Conservation (phyloP, 2,797 vertebrate genomes). For the Phataginus tricuspis region DNA sequence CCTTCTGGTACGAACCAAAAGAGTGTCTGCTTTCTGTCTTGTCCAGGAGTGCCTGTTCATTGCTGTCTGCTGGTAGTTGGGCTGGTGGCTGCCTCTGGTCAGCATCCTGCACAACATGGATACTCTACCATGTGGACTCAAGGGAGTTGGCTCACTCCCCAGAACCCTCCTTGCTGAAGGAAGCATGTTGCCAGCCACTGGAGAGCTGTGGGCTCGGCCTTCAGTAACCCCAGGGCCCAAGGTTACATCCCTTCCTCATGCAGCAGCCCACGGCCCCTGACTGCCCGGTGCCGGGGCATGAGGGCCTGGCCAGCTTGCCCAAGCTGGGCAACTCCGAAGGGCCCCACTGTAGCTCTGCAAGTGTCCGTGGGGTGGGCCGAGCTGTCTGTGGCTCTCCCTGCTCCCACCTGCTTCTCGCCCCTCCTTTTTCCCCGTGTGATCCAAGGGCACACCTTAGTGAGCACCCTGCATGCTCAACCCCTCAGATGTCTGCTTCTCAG, state of each 20-base stretch:
- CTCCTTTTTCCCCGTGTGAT: background rate
- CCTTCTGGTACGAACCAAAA: background rate
- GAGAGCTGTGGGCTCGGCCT: too few species aligned
- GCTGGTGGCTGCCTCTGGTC: background rate
- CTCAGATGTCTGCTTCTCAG: background rate
- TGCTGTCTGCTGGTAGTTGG: background rate
- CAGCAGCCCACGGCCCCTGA: background rate
- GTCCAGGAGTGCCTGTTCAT: background rate
- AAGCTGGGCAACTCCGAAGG: background rate
- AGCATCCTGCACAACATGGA: fast-evolving
- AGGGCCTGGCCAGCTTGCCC: background rate
- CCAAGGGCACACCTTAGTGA: background rate
- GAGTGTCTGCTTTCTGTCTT: background rate
- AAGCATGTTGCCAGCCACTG: background rate
- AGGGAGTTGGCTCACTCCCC: background rate
- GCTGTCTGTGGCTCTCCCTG: too few species aligned
- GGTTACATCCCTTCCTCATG: background rate
- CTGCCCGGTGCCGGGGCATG: fast-evolving
- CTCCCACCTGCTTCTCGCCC: background rate
- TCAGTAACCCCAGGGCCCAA: background rate
- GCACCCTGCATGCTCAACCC: background rate
- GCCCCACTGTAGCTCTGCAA: fast-evolving
- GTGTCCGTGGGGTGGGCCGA: background rate
- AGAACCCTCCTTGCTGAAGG: background rate
- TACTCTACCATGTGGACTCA: too few species aligned